Conservation (phyloP, 2,888 invertebrate genomes). For the Acanthosepion lycidas region DNA sequence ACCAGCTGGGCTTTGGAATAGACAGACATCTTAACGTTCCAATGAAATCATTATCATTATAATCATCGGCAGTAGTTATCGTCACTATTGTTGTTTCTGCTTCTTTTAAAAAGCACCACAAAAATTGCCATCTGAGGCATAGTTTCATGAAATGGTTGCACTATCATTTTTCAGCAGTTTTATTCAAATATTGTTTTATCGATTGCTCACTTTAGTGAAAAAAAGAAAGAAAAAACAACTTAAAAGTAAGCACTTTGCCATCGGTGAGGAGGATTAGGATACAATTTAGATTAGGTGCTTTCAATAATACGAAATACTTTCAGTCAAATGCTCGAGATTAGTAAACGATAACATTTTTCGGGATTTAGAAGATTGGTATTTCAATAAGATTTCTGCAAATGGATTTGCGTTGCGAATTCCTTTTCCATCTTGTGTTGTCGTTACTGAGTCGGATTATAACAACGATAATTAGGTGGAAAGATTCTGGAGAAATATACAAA, state of each 20-base stretch:
- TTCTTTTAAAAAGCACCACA: background rate
- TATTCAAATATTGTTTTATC: background rate
- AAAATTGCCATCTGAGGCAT: background rate
- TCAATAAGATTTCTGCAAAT: slow-evolving; percentile 33
- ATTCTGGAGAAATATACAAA: background rate
- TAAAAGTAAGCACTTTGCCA: background rate
- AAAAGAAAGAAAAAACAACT: background rate
- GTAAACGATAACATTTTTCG: slow-evolving; percentile 33
- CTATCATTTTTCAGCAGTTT: background rate
- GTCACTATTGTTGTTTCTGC: background rate
- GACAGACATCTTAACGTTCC: no score
- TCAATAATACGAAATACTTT: slow-evolving; percentile 8
- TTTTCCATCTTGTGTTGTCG: background rate
- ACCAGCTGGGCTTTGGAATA: no score
- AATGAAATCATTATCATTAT: background rate
- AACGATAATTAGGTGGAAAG: slow-evolving; percentile 33
- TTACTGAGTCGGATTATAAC: background rate
- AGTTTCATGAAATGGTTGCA: background rate
- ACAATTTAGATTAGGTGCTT: slow-evolving; percentile 6
- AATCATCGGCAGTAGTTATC: background rate
- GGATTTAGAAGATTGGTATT: slow-evolving; percentile 33
- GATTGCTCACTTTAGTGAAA: background rate
- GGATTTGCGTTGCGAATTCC: background rate
- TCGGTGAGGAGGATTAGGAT: background rate
- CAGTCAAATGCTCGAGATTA: background rate